A percentile compares a stretch with the other conserved stretches of the same genome.
Conservation (phyloP, 2,113 vertebrate genomes). For the human (Homo sapiens) region GRCh38 chr19:36310501-36311000, state of each 20-base stretch:
- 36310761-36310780: not conserved
- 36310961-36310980: not conserved
- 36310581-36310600: not conserved
- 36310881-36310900: not conserved
- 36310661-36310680: not conserved
- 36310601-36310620: not conserved
- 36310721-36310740: not conserved
- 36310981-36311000: not conserved
- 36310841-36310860: not conserved
- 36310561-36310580: not conserved
- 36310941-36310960: not conserved
- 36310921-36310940: not conserved
- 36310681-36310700: not conserved
- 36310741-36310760: not conserved
- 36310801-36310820: not conserved
- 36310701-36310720: not conserved
- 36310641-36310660: not conserved
- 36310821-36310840: not conserved
- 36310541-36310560: not conserved
- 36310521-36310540: not conserved
- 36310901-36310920: not conserved
- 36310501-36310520: not conserved
- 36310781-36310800: not conserved
- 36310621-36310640: not conserved
- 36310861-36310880: not conserved